phyloP scores from a whole-genome alignment of 2,888 invertebrate genomes.

The Cosmopolites sordidus region DNA sequence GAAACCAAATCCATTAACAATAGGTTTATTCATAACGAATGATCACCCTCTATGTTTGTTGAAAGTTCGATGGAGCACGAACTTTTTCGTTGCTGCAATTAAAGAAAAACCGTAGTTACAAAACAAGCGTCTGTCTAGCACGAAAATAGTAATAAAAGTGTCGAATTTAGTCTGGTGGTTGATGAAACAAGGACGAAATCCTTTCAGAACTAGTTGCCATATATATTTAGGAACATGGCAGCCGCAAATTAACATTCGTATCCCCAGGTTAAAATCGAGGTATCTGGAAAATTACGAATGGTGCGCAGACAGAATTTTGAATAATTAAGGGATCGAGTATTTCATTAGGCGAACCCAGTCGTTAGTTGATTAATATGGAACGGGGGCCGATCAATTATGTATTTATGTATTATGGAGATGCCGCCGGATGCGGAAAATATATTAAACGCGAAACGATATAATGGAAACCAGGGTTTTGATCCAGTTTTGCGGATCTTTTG shows the following conservation, averaged over 20 bases:
- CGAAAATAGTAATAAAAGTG: too few relatives aligned
- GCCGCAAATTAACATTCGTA: conserved; percentile 1
- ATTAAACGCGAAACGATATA: neutral
- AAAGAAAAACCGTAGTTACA: too few relatives aligned
- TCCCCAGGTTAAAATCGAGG: conserved; percentile 1
- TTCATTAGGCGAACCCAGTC: conserved; percentile 1
- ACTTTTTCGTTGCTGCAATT: too few relatives aligned
- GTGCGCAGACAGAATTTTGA: conserved; percentile 1
- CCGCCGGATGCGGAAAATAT: neutral
- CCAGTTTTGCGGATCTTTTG: too few relatives aligned
- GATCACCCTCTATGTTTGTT: too few relatives aligned
- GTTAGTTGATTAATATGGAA: conserved; percentile 1
- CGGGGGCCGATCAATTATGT: conserved; percentile 1
- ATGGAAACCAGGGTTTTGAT: neutral
- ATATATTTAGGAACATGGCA: neutral
- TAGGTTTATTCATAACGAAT: too few relatives aligned
- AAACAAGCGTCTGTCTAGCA: too few relatives aligned
- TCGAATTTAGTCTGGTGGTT: too few relatives aligned
- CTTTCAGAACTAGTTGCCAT: neutral
- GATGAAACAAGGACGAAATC: too few relatives aligned
- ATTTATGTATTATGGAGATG: conserved; percentile 1
- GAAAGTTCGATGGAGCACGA: too few relatives aligned
- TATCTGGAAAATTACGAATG: neutral
- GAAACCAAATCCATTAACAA: too few relatives aligned
- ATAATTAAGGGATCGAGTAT: conserved; percentile 1